phyloP scores from a whole-genome alignment of 2,113 vertebrate species.

The Ophiodon elongatus region DNA sequence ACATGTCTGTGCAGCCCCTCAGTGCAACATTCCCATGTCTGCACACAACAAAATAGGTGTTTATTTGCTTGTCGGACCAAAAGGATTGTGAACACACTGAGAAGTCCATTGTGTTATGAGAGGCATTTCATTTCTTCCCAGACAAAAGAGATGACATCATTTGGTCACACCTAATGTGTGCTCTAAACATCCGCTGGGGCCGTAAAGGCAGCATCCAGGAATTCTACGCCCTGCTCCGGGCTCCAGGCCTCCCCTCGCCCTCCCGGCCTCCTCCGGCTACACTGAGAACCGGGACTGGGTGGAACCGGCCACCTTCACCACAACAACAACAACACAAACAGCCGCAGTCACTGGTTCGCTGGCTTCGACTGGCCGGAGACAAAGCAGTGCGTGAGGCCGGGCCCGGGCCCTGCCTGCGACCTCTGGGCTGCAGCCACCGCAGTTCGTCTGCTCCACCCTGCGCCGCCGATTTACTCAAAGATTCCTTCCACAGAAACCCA shows the following conservation, averaged over 20 bases:
- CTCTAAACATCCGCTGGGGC: slow-evolving; percentile 81
- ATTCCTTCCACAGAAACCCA: slow-evolving; percentile 53
- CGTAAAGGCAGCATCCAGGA: slow-evolving; percentile 81
- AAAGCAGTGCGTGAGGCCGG: slow-evolving; percentile 62
- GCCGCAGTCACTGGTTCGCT: slow-evolving; percentile 25
- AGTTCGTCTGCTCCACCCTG: slow-evolving; percentile 67
- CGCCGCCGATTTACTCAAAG: slow-evolving; percentile 44
- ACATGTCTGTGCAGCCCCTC: slow-evolving; percentile 26
- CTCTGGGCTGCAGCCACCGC: slow-evolving; percentile 60
- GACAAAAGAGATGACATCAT: slow-evolving; percentile 82
- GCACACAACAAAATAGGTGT: slow-evolving; percentile 57
- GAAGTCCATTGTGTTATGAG: slow-evolving; percentile 72
- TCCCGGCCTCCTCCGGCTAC: slow-evolving; percentile 56
- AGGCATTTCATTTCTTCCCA: slow-evolving; percentile 71
- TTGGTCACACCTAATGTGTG: slow-evolving; percentile 81
- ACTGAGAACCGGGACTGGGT: slow-evolving; percentile 73
- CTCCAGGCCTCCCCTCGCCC: slow-evolving; percentile 54
- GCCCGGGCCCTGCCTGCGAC: slow-evolving; percentile 51
- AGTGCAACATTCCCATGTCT: slow-evolving; percentile 51
- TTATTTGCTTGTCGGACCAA: slow-evolving; percentile 71
- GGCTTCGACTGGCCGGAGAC: slow-evolving; percentile 50
- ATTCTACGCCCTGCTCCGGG: slow-evolving; percentile 79
- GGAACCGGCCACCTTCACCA: slow-evolving; percentile 66
- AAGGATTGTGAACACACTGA: slow-evolving; percentile 65
- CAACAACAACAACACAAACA: slow-evolving; percentile 64